These are phyloP conservation scores for Sphenopsis melanotis DNA, from an alignment of 2,797 vertebrate species.

Conservation along the genomic window DNA sequence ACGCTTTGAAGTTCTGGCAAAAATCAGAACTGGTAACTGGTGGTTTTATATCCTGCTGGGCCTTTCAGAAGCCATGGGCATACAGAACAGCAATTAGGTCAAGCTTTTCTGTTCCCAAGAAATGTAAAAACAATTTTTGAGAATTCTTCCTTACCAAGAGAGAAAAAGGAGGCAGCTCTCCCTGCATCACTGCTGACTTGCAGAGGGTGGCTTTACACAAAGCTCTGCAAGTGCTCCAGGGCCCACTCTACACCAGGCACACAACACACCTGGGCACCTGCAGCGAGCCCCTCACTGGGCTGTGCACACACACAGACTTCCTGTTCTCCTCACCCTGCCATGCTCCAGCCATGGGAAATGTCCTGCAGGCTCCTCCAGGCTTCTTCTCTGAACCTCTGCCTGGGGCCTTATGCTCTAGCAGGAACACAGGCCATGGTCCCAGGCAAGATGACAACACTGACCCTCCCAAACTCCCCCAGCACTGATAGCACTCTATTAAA, in stretches of 20 bases:
- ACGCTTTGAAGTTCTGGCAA: conserved; percentile 41
- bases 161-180: neutral
- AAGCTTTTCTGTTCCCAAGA: neutral
- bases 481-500: neutral
- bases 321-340: neutral
- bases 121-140: neutral
- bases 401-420: neutral
- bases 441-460: neutral
- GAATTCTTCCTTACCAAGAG: neutral
- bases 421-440: neutral
- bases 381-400: neutral
- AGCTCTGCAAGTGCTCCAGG: neutral
- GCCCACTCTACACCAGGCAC: neutral
- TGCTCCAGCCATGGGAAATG: rapidly evolving
- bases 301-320: neutral
- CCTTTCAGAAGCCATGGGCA: neutral
- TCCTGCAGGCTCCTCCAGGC: neutral
- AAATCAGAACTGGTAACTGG: neutral
- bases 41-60: conserved; percentile 24
- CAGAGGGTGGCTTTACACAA: neutral
- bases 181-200: rapidly evolving
- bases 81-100: neutral
- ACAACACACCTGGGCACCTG: neutral
- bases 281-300: neutral
- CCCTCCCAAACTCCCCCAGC: rapidly evolving